Conservation (phyloP, 2,113 vertebrate species). For the Sander vitreus region DNA sequence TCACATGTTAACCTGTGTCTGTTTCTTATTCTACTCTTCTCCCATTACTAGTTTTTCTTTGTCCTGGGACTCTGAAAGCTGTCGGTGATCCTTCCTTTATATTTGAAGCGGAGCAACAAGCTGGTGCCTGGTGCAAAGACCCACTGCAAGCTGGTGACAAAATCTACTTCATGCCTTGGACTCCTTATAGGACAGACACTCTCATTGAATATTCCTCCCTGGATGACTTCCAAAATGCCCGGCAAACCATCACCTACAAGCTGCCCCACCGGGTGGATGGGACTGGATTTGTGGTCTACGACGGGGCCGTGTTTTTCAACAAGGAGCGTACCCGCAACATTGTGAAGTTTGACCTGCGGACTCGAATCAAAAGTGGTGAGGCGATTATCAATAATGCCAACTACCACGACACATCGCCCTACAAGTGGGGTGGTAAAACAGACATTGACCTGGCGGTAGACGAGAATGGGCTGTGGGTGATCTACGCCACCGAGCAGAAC, state of each 20-base stretch:
- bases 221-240: constrained; percentile 95
- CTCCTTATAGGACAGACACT: constrained; percentile 97
- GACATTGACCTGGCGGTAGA: constrained; percentile 98
- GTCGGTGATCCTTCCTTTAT: constrained; percentile 97
- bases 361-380: constrained; percentile 98
- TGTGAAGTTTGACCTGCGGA: constrained; percentile 98
- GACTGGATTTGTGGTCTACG: constrained; percentile 98
- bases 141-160: constrained; percentile 98
- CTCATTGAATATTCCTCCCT: constrained; percentile 97
- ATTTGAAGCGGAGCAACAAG: constrained; percentile 98
- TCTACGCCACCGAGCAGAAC: constrained; percentile 99
- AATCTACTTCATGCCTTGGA: constrained; percentile 99
- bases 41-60: constrained; percentile 98
- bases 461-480: constrained; percentile 98
- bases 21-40: constrained; percentile 90
- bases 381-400: constrained; percentile 99
- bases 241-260: constrained; percentile 96
- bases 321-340: constrained; percentile 99
- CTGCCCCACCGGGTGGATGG: constrained; percentile 98
- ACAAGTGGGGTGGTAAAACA: constrained; percentile 98
- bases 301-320: constrained; percentile 99
- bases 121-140: constrained; percentile 99
- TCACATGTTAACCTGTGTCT: constrained; percentile 69
- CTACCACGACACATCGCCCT: constrained; percentile 98
- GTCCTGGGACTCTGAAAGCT: constrained; percentile 99